These are phyloP conservation scores for Microcebus lehilahytsara DNA, from an alignment of 2,113 vertebrate species.

Conservation along the genomic window DNA sequence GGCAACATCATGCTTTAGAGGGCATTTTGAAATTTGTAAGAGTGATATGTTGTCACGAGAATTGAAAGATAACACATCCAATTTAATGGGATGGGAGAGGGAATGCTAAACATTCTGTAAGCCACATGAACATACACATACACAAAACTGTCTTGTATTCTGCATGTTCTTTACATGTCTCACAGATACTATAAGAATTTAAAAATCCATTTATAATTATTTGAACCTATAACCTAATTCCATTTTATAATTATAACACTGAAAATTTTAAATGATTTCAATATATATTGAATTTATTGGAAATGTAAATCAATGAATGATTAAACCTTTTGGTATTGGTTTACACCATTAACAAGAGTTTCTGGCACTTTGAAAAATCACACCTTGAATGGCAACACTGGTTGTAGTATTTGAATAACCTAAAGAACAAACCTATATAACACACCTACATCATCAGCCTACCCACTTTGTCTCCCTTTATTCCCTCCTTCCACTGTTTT, in stretches of 20 bases:
- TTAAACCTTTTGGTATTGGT: not conserved
- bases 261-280: constrained; percentile 25
- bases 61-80: not conserved
- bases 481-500: not conserved
- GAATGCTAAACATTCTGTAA: constrained; percentile 5
- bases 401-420: not conserved
- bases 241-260: constrained; percentile 11
- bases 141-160: not conserved
- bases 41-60: not conserved
- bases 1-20: not conserved
- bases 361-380: not conserved
- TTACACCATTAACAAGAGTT: not conserved
- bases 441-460: not conserved
- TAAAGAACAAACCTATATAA: not conserved
- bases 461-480: not conserved
- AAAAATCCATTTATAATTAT: constrained; percentile 3
- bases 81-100: not conserved
- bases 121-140: not conserved
- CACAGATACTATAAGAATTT: not conserved
- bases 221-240: not conserved
- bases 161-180: not conserved
- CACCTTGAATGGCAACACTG: not conserved
- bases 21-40: not conserved
- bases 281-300: constrained; percentile 1
- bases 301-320: constrained; percentile 13